Base-by-base conservation (phyloP, 2,113 vertebrate genomes). In the Limanda limanda region DNA sequence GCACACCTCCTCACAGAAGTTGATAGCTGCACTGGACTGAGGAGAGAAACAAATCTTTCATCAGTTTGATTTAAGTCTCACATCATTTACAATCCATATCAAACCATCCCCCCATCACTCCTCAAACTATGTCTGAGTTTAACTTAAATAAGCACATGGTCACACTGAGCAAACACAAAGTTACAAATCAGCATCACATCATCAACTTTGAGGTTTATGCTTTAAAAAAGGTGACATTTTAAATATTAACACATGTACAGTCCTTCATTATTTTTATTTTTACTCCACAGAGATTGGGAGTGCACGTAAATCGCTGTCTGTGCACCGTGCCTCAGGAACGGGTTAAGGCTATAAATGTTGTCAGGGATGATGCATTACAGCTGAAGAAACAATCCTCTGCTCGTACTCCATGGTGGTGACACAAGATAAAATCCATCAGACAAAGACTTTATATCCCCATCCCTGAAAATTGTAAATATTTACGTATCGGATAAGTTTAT, bases 91-190 rank as follows among this genome's bases (percentile, higher is more conserved):
- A 54, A 21, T 54, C 20, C 48, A 7, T 51, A 51, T 51, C 48
- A 51, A n/a, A n/a, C 18, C 18, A 51, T 51, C 48, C 48, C 48
- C 9, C 35, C 51, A n/a, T 54, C 51, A 9, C 20, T 54, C 20
- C 9, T 71, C 51, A 69, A 59, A 57, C 37, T 23, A 57, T 23
- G 35, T 68, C 66, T 56, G 23, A 27, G 25, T 27, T 27, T 47
- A 40, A 79, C 52, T 78, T 76, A 76, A 79, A 63, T 52, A 71
- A 79, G 47, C 23, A 52, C 37, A 60, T 10, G 58, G 40, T 60
- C 71, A 55, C 45, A 76, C 17, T 24, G 37, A 78, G 54, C 61
- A 47, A 78, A 79, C 42, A 56, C 48, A 62, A 35, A 20, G 4
- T 14, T 12, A 57, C 37, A 57, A 55, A 67, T 78, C 63, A 71